A percentile compares a stretch with the other conserved stretches of the same genome.
Evolutionary conservation across 2,797 vertebrate genomes (phyloP).

Genomic region (Florisuga fusca): DNA sequence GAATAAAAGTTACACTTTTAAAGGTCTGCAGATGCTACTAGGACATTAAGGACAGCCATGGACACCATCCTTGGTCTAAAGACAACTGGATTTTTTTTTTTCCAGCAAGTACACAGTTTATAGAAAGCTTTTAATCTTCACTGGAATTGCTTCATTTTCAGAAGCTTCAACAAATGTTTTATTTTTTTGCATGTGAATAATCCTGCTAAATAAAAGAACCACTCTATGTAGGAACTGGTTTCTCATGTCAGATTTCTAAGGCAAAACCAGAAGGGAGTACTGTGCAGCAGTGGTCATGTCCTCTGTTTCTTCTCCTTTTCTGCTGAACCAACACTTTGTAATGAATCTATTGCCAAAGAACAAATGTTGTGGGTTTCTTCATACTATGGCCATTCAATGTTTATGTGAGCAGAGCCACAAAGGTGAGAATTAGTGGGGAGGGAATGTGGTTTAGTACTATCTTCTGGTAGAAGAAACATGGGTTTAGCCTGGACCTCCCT

Average conservation of each 20-base stretch:
- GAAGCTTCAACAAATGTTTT: background rate
- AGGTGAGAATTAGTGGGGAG: background rate
- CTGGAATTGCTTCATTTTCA: background rate
- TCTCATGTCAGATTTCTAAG: background rate
- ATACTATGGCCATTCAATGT: background rate
- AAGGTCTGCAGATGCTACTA: background rate
- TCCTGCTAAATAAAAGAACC: background rate
- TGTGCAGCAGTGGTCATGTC: background rate
- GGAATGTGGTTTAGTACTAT: constrained; percentile 12
- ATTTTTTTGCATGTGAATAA: background rate
- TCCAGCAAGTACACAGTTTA: background rate
- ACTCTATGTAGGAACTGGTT: background rate
- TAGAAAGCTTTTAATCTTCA: background rate
- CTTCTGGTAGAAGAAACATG: constrained; percentile 6
- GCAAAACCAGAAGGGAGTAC: background rate
- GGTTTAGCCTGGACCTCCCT: background rate
- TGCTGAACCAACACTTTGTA: background rate
- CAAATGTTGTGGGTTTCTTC: background rate
- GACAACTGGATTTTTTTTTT: background rate
- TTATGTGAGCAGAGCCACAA: background rate
- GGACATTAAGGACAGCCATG: background rate
- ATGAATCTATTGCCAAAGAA: background rate
- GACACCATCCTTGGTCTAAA: background rate
- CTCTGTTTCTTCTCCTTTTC: background rate
- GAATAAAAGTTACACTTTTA: background rate